These are phyloP conservation scores for Mactra quadrangularis DNA, from an alignment of 1,140 invertebrate species.

Conservation along the genomic window DNA sequence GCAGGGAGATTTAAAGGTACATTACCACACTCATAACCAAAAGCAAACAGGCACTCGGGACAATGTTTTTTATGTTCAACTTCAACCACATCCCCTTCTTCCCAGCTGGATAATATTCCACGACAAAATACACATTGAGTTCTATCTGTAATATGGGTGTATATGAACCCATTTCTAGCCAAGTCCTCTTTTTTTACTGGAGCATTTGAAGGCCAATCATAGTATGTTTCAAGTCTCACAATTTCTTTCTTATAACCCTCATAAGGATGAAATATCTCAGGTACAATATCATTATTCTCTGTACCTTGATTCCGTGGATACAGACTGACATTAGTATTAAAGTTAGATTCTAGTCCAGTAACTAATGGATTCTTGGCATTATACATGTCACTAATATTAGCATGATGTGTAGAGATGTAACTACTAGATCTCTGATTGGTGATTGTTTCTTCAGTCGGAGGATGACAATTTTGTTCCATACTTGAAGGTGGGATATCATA, in stretches of 20 bases:
- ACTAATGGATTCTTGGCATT: not conserved
- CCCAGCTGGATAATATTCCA: constrained; percentile 90
- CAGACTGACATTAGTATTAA: not conserved
- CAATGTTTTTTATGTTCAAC: constrained; percentile 90
- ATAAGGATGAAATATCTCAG: constrained; percentile 37
- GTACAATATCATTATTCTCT: constrained; percentile 31
- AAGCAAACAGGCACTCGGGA: constrained; percentile 90
- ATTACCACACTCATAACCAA: constrained; percentile 77
- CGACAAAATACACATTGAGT: constrained; percentile 94
- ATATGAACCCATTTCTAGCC: constrained; percentile 93
- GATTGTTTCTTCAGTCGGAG: not conserved
- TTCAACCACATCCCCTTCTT: constrained; percentile 89
- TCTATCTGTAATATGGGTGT: constrained; percentile 85
- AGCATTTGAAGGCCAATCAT: constrained; percentile 89
- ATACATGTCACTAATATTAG: constrained; percentile 20
- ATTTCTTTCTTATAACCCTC: constrained; percentile 34
- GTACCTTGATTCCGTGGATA: not conserved
- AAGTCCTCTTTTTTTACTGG: constrained; percentile 89
- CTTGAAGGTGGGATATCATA: constrained; percentile 4
- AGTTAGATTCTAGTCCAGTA: constrained; percentile 1
- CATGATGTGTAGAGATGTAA: not conserved
- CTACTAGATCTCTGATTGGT: not conserved
- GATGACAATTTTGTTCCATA: constrained; percentile 2
- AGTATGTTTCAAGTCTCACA: constrained; percentile 77
- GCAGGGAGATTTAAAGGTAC: not conserved